These are phyloP conservation scores for Oryzias celebensis DNA, from an alignment of 2,113 vertebrate genomes.

Conservation along the genomic window DNA sequence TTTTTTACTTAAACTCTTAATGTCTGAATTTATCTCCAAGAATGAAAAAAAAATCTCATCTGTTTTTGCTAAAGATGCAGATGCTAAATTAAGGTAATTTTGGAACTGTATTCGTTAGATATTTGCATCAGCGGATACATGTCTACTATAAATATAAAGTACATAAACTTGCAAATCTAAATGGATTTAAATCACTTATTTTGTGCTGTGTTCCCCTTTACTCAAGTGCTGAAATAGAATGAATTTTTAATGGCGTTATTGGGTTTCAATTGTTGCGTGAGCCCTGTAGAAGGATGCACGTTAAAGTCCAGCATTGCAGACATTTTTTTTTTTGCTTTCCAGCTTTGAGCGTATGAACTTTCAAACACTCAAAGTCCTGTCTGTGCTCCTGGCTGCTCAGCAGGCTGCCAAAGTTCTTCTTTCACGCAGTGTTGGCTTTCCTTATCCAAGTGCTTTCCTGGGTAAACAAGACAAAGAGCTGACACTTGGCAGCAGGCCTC, in stretches of 20 bases:
- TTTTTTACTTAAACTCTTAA: too few relatives aligned
- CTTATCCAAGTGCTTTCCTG: constrained; percentile 50
- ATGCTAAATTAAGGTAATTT: too few relatives aligned
- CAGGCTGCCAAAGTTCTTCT: constrained; percentile 54
- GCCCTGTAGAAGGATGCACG: constrained; percentile 34
- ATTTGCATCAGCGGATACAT: too few relatives aligned
- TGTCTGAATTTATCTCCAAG: too few relatives aligned
- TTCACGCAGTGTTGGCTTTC: constrained; percentile 43
- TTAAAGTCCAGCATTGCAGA: not conserved
- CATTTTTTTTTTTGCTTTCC: not conserved
- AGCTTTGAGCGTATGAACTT: not conserved
- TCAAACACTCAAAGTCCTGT: constrained; percentile 10
- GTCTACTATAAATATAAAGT: too few relatives aligned
- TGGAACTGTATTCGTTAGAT: too few relatives aligned
- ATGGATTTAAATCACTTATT: not conserved
- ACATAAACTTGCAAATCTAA: too few relatives aligned
- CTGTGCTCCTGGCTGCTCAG: constrained; percentile 38
- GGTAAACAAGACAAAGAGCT: constrained; percentile 47
- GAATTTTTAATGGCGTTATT: constrained; percentile 39
- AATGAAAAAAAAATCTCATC: too few relatives aligned
- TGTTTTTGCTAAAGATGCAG: too few relatives aligned
- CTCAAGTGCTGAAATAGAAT: constrained; percentile 11
- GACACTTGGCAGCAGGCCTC: constrained; percentile 49
- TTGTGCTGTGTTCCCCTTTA: not conserved
- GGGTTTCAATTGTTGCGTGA: constrained; percentile 20